These are phyloP conservation scores for Thalassaphorura encarpata DNA, from an alignment of 1,140 invertebrate genomes.

Conservation along the genomic window DNA sequence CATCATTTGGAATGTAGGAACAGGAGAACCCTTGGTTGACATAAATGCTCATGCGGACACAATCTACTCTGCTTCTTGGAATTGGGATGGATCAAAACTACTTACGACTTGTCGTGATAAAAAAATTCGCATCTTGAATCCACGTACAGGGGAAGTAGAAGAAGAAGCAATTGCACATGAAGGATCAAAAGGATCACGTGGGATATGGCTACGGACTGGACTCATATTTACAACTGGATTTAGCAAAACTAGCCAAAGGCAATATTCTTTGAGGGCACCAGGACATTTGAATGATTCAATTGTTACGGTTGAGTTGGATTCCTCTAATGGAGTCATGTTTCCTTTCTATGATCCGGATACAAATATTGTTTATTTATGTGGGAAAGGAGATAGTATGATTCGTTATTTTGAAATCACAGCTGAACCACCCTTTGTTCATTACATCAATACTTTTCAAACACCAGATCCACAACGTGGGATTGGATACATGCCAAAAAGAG, in stretches of 20 bases:
- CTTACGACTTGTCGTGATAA: constrained; percentile 98
- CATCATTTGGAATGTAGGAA: constrained; percentile 91
- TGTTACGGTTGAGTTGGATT: constrained; percentile 91
- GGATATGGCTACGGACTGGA: constrained; percentile 75
- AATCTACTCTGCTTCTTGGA: constrained; percentile 93
- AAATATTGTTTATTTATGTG: constrained; percentile 89
- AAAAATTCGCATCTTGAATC: constrained; percentile 91
- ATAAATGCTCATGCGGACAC: constrained; percentile 92
- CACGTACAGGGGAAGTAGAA: constrained; percentile 71
- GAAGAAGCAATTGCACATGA: constrained; percentile 86
- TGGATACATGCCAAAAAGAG: constrained; percentile 97
- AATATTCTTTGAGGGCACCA: constrained; percentile 83
- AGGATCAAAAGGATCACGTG: constrained; percentile 88
- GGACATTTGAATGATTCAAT: constrained; percentile 84
- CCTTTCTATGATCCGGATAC: constrained; percentile 98
- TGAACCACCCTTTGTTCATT: constrained; percentile 92
- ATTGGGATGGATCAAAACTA: constrained; percentile 89
- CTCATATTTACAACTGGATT: constrained; percentile 95
- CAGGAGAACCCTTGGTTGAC: constrained; percentile 81
- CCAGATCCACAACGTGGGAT: constrained; percentile 95
- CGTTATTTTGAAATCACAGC: constrained; percentile 82
- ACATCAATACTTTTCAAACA: constrained; percentile 94
- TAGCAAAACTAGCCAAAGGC: constrained; percentile 89
- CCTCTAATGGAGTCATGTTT: constrained; percentile 95
- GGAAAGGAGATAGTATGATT: constrained; percentile 71